Evolutionary conservation across 2,888 invertebrate species (phyloP), one percentile per base, ranked within the genome.

Genomic region (Brassicogethes aeneus): DNA sequence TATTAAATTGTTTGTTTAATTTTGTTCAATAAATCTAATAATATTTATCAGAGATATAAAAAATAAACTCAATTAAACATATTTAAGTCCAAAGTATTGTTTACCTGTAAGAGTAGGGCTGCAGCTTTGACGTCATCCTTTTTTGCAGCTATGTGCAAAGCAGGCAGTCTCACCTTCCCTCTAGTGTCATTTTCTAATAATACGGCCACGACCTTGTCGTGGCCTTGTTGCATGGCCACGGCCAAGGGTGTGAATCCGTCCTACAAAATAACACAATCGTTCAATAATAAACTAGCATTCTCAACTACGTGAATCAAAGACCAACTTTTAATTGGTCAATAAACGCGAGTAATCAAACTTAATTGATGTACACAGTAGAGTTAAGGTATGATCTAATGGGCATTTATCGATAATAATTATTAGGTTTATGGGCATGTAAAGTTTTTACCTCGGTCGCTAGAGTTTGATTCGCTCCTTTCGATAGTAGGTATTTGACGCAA

Each of bases 61-160:
- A n/a, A n/a, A n/a, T n/a, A n/a, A n/a, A n/a, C n/a, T n/a, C n/a
- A n/a, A n/a, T n/a, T n/a, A n/a, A n/a, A n/a, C n/a, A n/a, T n/a
- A n/a, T n/a, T n/a, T n/a, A n/a, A n/a, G n/a, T n/a, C n/a, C n/a
- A n/a, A n/a, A 23, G 23, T 23, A 23, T 23, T 7, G 23, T 36
- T 51, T 60, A 82, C 83, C 75, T 92, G 88, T 50, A 96, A 73
- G 31, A 97, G 74, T 40, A 97, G 71, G 10, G 87, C 85, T 2
- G 96, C 96, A 2, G 96, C 94, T 70, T 92, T 94, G 43, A 92
- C 90, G 64, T 99, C 97, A 65, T 99, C 94, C 63, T 99, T 99
- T 71, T 97, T 99, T 35, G 97, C 96, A 13, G 97, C 97, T 53
- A 97, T 97, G 69, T 97, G 97, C 40, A 99, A 73, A 1, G 97